phyloP scores from a whole-genome alignment of 2,797 vertebrate genomes.

The Rhynchonycteris naso region DNA sequence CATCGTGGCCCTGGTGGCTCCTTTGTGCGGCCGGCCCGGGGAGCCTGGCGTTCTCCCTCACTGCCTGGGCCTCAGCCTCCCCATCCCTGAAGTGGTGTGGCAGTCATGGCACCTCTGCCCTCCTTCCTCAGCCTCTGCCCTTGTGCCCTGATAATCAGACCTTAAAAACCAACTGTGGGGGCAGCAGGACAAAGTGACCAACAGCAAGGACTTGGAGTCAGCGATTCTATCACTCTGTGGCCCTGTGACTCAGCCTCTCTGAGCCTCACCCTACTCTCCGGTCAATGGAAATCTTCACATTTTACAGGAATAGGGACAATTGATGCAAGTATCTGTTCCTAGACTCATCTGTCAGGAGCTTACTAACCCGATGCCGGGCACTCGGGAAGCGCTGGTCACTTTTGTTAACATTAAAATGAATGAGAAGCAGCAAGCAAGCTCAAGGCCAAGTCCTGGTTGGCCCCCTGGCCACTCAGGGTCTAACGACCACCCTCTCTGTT shows the following conservation, averaged over 20 bases:
- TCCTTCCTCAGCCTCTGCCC: not conserved
- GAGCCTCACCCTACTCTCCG: not conserved
- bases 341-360: not conserved
- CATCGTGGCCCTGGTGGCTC: fast-evolving
- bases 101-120: not conserved
- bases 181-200: not conserved
- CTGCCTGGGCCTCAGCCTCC: not conserved
- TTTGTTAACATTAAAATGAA: not conserved
- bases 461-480: not conserved
- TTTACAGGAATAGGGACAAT: not conserved
- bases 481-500: not conserved
- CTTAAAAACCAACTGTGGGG: not conserved
- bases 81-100: not conserved
- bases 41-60: not conserved
- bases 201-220: not conserved
- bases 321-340: not conserved
- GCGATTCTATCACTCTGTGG: not conserved
- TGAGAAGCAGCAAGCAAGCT: not conserved
- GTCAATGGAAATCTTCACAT: not conserved
- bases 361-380: not conserved
- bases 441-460: not conserved
- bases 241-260: not conserved
- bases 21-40: not conserved
- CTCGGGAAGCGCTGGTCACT: not conserved
- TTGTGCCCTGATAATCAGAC: not conserved